Conservation (phyloP, 2,888 invertebrate species). For the Oligia latruncula region DNA sequence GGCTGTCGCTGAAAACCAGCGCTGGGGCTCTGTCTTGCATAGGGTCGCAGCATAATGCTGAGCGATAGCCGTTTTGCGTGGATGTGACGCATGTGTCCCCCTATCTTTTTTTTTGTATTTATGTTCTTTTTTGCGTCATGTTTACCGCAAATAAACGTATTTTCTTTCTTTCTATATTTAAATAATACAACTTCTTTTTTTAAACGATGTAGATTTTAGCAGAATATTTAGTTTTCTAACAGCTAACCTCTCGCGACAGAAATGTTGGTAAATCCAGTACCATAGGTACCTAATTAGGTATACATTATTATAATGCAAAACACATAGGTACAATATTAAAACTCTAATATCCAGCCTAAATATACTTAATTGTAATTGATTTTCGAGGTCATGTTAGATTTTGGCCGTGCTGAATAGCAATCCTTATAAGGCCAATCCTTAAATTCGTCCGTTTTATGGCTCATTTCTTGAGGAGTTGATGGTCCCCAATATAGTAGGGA, state of each 20-base stretch:
- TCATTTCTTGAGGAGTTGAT: constrained; percentile 9
- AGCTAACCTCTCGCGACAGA: background rate
- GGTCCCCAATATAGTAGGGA: background rate
- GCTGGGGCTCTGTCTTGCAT: too few species aligned
- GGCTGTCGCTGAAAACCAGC: too few species aligned
- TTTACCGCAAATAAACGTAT: too few species aligned
- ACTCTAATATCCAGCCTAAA: background rate
- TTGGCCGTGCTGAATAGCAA: background rate
- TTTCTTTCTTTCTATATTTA: too few species aligned
- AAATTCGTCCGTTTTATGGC: background rate
- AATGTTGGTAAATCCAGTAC: background rate
- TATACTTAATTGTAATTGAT: background rate
- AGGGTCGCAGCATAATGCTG: too few species aligned
- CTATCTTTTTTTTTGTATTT: too few species aligned
- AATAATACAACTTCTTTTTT: too few species aligned
- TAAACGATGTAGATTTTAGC: too few species aligned
- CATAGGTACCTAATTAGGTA: background rate
- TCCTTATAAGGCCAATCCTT: background rate
- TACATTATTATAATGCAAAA: constrained; percentile 11
- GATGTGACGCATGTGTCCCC: too few species aligned
- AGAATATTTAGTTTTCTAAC: background rate
- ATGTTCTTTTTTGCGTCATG: too few species aligned
- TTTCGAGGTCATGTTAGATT: background rate
- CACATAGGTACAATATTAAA: background rate
- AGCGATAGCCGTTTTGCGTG: too few species aligned